Evolutionary conservation across 2,888 invertebrate genomes (phyloP).

Genomic region (Caenorhabditis becei): DNA sequence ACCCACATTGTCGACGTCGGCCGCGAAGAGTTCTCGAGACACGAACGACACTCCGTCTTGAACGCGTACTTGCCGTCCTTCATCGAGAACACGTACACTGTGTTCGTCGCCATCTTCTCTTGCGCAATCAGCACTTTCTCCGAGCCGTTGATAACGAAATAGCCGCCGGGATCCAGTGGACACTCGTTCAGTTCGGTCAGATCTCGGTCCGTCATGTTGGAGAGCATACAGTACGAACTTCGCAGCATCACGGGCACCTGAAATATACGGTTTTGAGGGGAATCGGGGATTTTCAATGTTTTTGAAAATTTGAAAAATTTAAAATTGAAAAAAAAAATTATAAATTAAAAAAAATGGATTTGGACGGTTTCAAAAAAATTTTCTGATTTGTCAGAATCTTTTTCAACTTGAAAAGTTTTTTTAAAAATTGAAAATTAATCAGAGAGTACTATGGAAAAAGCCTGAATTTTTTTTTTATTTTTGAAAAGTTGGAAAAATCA

Average conservation of each 20-base stretch:
- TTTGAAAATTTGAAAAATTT: no score
- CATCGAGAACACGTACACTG: slow-evolving; percentile 99
- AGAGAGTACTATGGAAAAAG: no score
- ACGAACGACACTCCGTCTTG: slow-evolving; percentile 97
- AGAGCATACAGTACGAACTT: slow-evolving; percentile 96
- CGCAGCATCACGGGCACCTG: slow-evolving; percentile 99
- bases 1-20: slow-evolving; percentile 95
- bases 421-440: no score
- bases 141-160: slow-evolving; percentile 99
- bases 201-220: slow-evolving; percentile 97
- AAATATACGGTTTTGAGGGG: no score
- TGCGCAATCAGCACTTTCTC: slow-evolving; percentile 98
- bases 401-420: no score
- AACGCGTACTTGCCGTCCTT: slow-evolving; percentile 99
- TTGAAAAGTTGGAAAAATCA: no score
- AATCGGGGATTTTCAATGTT: no score
- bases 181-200: slow-evolving; percentile 99
- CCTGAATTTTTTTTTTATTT: no score
- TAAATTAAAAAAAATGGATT: no score
- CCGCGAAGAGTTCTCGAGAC: slow-evolving; percentile 90
- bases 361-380: no score
- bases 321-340: no score
- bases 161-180: slow-evolving; percentile 97
- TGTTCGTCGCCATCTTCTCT: slow-evolving; percentile 99
- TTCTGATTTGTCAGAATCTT: no score